Evolutionary conservation across 2,113 vertebrate genomes (phyloP), one percentile per base, ranked within the genome.

Genomic region (Perognathus longimembris): DNA sequence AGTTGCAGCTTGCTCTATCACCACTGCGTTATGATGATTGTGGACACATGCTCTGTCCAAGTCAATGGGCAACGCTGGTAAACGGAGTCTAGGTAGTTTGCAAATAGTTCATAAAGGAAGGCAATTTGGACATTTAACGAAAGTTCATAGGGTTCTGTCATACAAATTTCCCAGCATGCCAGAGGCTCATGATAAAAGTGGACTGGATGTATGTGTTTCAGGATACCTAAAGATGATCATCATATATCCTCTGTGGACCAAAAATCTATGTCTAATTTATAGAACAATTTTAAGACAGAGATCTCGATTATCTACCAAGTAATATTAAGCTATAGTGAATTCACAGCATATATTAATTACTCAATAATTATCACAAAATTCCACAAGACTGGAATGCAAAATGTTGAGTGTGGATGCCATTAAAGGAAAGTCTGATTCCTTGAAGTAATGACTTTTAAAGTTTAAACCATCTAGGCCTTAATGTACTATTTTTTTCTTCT

Each of bases 321-420:
- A 15, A 3, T 88, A n/a, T 86, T 86, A 63, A 89, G 40, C 3
- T 28, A 54, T 10, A 87, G 5, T 50, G 38, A 94, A 30, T 32
- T 45, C 77, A n/a, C 32, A 89, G 71, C 76, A 40, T 71, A 26
- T 42, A 40, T 26, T 86, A 76, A 66, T 76, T 95, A 67, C 69
- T 85, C 8, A 36, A n/a, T 59, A 67, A 64, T 74, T 79, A 54
- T 57, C 17, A 50, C 50, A 79, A 69, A 80, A 63, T 54, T 5
- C 67, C 40, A 32, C 1, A 61, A 34, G 91, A 50, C 30, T 67
- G 1, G 59, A 74, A 66, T 26, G 36, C n/a, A 70, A 70, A 89
- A 69, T 69, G 80, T 6, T 91, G 5, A 67, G n/a, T 5, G 15
- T 6, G 73, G 34, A 70, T 78, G 28, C 2, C 9, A 69, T 84